These are phyloP conservation scores for Xestia rhomboidea DNA, from an alignment of 2,888 invertebrate species.

Conservation along the genomic window DNA sequence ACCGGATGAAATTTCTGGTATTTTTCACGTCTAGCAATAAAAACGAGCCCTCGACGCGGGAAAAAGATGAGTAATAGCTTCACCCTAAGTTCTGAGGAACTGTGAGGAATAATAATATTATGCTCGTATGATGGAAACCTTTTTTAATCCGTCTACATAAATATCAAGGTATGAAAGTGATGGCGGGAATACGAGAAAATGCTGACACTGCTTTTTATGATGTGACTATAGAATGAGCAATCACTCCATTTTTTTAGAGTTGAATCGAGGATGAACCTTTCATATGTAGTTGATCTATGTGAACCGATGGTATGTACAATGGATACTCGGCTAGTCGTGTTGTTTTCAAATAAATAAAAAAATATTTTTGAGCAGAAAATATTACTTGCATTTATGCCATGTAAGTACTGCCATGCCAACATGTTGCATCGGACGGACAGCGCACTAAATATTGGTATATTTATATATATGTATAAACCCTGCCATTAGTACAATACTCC, in stretches of 20 bases:
- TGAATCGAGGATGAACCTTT: background rate
- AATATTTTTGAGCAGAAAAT: background rate
- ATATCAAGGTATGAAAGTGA: slow-evolving; percentile 72
- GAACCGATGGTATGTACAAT: background rate
- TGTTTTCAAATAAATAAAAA: background rate
- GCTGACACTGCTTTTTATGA: slow-evolving; percentile 58
- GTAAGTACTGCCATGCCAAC: too few relatives aligned
- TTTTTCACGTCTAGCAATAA: slow-evolving; percentile 90
- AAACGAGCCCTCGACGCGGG: slow-evolving; percentile 86
- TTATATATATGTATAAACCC: background rate
- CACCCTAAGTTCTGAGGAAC: slow-evolving; percentile 84
- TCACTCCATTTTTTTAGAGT: slow-evolving; percentile 6
- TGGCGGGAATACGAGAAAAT: slow-evolving; percentile 61
- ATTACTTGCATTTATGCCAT: background rate
- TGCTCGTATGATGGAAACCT: slow-evolving; percentile 84
- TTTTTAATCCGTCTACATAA: slow-evolving; percentile 82
- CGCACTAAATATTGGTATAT: too few relatives aligned
- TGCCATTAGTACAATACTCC: background rate
- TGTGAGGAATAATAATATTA: slow-evolving; percentile 89
- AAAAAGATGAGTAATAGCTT: slow-evolving; percentile 89
- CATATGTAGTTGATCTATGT: background rate
- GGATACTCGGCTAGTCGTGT: background rate
- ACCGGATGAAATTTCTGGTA: slow-evolving; percentile 90
- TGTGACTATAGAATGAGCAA: slow-evolving; percentile 33
- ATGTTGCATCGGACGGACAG: too few relatives aligned